These are phyloP conservation scores for Psephotus haematonotus DNA, from an alignment of 2,113 vertebrate genomes.

Conservation along the genomic window DNA sequence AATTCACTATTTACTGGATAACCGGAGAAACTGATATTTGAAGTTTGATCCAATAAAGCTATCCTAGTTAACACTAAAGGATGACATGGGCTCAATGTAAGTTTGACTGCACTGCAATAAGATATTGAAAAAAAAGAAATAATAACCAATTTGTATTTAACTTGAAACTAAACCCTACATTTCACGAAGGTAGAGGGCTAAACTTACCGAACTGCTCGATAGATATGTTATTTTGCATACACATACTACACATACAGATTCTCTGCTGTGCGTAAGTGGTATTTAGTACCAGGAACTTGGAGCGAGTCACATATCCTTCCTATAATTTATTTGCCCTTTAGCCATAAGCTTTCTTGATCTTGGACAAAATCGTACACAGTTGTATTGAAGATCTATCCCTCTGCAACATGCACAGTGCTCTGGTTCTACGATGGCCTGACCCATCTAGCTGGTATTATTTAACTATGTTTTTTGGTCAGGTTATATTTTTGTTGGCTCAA, in stretches of 20 bases:
- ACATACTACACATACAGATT: background rate
- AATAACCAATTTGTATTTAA: background rate
- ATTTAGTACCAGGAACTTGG: background rate
- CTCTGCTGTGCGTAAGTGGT: background rate
- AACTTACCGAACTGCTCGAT: background rate
- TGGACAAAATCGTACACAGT: background rate
- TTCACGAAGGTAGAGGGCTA: background rate
- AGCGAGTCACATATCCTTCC: background rate
- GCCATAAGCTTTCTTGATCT: background rate
- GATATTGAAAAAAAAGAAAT: background rate
- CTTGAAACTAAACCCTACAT: background rate
- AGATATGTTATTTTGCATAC: background rate
- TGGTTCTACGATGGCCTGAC: background rate
- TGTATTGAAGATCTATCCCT: background rate
- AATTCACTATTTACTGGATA: background rate
- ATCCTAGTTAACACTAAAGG: background rate
- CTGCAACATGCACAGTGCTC: background rate
- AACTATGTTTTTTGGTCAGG: background rate
- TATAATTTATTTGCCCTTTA: background rate
- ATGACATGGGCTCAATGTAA: background rate
- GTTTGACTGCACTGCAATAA: background rate
- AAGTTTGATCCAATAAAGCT: background rate
- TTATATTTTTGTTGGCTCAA: background rate
- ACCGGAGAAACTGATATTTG: background rate
- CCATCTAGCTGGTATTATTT: background rate